phyloP scores from a whole-genome alignment of 30 jellyfish, hydroid and myxozoan species.

The Hydra vulgaris region DNA sequence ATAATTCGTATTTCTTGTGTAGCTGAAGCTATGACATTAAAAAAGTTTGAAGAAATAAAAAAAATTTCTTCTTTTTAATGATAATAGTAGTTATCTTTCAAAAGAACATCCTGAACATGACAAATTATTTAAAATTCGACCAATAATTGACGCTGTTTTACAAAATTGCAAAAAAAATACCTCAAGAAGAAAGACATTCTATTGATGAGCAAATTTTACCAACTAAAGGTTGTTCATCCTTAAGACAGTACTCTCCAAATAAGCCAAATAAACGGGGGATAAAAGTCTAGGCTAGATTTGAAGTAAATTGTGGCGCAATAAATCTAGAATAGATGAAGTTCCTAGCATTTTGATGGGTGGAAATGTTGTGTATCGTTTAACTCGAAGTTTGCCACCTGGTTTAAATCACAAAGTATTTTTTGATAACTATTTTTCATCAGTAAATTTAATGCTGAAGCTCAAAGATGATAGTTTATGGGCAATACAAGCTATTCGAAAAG shows the following conservation, averaged over 20 bases:
- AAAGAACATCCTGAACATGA: no score
- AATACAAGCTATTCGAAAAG: conserved; percentile 34
- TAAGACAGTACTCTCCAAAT: neutral
- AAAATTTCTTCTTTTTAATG: no score
- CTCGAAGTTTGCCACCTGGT: conserved; percentile 2
- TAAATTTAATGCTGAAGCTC: neutral
- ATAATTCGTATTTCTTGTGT: neutral
- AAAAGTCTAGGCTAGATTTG: neutral
- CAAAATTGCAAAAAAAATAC: neutral
- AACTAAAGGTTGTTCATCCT: neutral
- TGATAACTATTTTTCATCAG: neutral
- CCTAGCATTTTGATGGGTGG: neutral
- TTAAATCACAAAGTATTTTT: conserved; percentile 13
- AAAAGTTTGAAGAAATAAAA: no score
- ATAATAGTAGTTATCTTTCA: neutral
- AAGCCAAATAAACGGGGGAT: neutral
- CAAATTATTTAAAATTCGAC: neutral
- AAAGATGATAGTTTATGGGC: conserved; percentile 22
- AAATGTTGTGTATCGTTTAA: neutral
- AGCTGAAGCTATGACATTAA: neutral
- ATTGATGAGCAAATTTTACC: neutral
- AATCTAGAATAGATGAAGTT: neutral
- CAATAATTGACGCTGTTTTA: neutral
- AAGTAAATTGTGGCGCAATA: neutral
- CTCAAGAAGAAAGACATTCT: neutral